Conservation (phyloP, 2,888 invertebrate genomes). For the Emmelina monodactyla region DNA sequence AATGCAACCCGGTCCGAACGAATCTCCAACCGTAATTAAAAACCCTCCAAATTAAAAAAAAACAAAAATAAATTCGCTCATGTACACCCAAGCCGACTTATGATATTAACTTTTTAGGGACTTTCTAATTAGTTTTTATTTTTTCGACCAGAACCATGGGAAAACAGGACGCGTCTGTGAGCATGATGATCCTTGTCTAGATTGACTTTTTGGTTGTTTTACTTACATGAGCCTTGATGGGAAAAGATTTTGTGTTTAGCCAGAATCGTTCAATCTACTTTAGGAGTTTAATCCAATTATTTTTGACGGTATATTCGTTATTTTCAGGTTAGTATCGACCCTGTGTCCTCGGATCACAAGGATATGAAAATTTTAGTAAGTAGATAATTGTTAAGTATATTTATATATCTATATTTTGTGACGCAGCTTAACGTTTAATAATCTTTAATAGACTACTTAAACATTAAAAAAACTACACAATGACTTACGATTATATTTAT, state of each 20-base stretch:
- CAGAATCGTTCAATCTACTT: not conserved
- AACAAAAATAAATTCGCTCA: conserved; percentile 43
- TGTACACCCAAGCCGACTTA: conserved; percentile 56
- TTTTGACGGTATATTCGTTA: conserved; percentile 13
- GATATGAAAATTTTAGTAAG: conserved; percentile 66
- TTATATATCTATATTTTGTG: conserved; percentile 39
- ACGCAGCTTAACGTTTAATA: no score
- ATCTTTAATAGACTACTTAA: no score
- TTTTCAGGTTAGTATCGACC: conserved; percentile 62
- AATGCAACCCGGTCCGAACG: conserved; percentile 47
- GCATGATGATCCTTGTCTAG: not conserved
- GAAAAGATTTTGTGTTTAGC: no score
- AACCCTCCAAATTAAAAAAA: conserved; percentile 56
- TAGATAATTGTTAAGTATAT: conserved; percentile 40
- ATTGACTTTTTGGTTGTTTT: not conserved
- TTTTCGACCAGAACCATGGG: conserved; percentile 32
- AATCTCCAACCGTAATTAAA: conserved; percentile 63
- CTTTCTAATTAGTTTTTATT: conserved; percentile 60
- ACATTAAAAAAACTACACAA: no score
- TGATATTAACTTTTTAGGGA: conserved; percentile 61
- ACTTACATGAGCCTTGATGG: no score
- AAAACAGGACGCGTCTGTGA: conserved; percentile 24
- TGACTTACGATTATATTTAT: no score
- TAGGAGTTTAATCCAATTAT: not conserved
- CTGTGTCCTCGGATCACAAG: conserved; percentile 59